phyloP scores from a whole-genome alignment of 2,797 vertebrate species.

The Girardinus metallicus region DNA sequence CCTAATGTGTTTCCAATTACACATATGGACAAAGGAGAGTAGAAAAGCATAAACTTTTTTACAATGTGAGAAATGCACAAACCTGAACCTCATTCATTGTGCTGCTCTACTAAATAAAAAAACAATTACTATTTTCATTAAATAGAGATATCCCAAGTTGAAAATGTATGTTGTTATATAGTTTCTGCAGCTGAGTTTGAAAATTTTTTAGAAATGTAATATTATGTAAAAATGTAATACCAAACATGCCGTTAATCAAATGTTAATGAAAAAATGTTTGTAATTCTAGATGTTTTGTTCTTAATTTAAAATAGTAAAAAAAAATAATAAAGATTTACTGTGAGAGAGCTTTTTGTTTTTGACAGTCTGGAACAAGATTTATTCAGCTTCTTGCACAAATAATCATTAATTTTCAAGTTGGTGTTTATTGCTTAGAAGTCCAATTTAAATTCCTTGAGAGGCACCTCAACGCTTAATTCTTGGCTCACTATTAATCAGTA shows the following conservation, averaged over 20 bases:
- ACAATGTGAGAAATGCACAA: slow-evolving; percentile 39
- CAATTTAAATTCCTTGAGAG: neutral
- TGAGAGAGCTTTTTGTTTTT: slow-evolving; percentile 35
- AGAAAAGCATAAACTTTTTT: slow-evolving; percentile 34
- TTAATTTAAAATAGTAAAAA: slow-evolving; percentile 5
- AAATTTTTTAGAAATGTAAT: neutral
- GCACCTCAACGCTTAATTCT: neutral
- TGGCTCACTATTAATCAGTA: neutral
- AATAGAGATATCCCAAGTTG: slow-evolving; percentile 19
- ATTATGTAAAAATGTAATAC: slow-evolving; percentile 9
- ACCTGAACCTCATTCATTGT: slow-evolving; percentile 22
- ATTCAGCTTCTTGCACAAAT: slow-evolving; percentile 30
- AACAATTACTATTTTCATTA: slow-evolving; percentile 27
- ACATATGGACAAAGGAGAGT: slow-evolving; percentile 24
- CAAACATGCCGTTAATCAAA: neutral
- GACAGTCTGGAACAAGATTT: slow-evolving; percentile 21
- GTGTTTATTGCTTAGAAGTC: slow-evolving; percentile 35
- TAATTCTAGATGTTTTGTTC: slow-evolving; percentile 5
- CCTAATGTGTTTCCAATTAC: slow-evolving; percentile 63
- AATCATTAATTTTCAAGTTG: slow-evolving; percentile 27
- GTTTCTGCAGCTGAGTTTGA: neutral
- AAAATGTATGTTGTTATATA: slow-evolving; percentile 15
- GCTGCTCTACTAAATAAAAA: slow-evolving; percentile 36
- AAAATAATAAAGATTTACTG: slow-evolving; percentile 13
- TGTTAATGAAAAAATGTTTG: slow-evolving; percentile 6